Conservation (phyloP, 92 coral and sea anemone genomes). For the Palythoa heliodiscus region DNA sequence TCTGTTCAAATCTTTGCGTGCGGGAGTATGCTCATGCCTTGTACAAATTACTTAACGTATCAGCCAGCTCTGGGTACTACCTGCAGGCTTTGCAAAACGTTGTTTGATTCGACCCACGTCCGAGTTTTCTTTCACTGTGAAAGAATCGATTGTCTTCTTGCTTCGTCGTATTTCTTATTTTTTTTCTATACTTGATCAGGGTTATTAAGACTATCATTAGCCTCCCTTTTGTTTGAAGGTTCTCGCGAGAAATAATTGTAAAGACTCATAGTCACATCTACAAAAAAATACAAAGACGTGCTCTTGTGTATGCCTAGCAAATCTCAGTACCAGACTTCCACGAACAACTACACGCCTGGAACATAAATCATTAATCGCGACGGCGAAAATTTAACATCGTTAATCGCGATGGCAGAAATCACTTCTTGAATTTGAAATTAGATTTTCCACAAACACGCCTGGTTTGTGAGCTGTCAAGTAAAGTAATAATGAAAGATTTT, state of each 20-base stretch:
- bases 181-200: slow-evolving; percentile 2
- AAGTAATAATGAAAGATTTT: too few relatives aligned
- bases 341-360: neutral
- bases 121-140: slow-evolving; percentile 15
- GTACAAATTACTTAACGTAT: slow-evolving; percentile 34
- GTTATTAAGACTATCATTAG: neutral
- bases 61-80: slow-evolving; percentile 12
- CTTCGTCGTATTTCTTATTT: neutral
- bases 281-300: slow-evolving; percentile 18
- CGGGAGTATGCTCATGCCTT: slow-evolving; percentile 39
- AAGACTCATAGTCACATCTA: slow-evolving; percentile 8
- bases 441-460: too few relatives aligned
- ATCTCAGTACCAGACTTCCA: slow-evolving; percentile 23
- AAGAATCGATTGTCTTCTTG: neutral
- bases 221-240: neutral
- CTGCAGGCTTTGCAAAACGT: slow-evolving; percentile 1
- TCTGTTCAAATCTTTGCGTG: neutral
- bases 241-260: neutral
- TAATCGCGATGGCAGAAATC: too few relatives aligned
- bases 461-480: too few relatives aligned
- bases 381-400: slow-evolving; percentile 9
- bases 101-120: slow-evolving; percentile 11
- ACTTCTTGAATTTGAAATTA: too few relatives aligned
- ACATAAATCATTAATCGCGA: neutral
- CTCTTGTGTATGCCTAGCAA: slow-evolving; percentile 12